Base-by-base conservation (phyloP, 2,888 invertebrate genomes). In the Macaria notata region DNA sequence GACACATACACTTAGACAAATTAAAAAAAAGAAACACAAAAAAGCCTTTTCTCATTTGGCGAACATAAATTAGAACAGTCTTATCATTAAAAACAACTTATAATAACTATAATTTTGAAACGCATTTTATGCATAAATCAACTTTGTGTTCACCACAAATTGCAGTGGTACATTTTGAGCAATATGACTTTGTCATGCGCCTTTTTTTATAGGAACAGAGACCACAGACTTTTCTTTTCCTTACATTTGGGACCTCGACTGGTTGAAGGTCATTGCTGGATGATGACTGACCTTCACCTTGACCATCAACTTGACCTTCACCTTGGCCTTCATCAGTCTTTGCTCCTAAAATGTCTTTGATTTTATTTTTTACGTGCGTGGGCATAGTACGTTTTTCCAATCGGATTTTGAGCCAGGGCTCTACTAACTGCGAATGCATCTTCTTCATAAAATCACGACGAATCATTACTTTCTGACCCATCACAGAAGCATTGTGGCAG, bases 321-420 rank as follows among this genome's bases (percentile, higher is more conserved):
- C 31, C 36, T 42, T 42, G 42, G 42, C 42, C n/a, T n/a, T n/a
- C n/a, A n/a, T 31, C 45, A 48, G 39, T 48, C 49, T 49, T 49
- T 45, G 49, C 44, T 49, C 49, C 49, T 38, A 50, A 38, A 44
- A 45, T 45, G 19, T 44, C 47, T 54, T 54, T 54, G 54, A 54
- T 54, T 54, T 48, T 49, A 49, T 55, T 42, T 49, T 55, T 49
- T 46, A 49, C 54, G 8, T 61, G 55, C 43, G 50, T 56, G 33
- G 63, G 59, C 63, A 62, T 58, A 7, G 63, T 63, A 44, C 44
- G 33, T 49, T 43, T 57, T 45, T 45, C 61, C 41, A 64, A 43
- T 44, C 72, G 67, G 47, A 59, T 61, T 46, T 57, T 64, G 31
- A 66, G 56, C 63, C 64, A 66, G 9, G 64, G 64, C 58, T 63